Conservation (phyloP, 2,888 invertebrate genomes). For the Meiosimyza platycephala region DNA sequence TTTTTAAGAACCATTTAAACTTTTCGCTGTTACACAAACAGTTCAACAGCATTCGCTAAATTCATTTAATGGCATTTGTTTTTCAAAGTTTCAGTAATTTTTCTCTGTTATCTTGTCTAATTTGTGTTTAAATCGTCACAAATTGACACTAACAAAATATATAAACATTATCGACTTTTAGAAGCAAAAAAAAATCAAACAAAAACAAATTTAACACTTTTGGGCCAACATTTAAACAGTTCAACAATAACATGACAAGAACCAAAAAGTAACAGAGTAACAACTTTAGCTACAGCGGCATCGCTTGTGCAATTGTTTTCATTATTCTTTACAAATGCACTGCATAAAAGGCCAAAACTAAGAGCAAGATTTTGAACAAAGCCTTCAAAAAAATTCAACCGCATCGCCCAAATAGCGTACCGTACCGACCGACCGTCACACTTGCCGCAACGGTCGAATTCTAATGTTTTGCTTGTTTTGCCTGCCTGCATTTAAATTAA, state of each 20-base stretch:
- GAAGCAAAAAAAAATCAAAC: not conserved
- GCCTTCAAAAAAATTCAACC: conserved; percentile 4
- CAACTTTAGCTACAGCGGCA: not conserved
- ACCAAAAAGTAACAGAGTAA: too few relatives aligned
- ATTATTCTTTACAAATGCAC: not conserved
- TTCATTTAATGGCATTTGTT: not conserved
- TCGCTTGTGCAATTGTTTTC: conserved; percentile 7
- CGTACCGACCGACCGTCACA: not conserved
- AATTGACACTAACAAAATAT: conserved; percentile 20
- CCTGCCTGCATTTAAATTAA: not conserved
- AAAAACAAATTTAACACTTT: conserved; percentile 16
- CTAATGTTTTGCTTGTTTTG: not conserved
- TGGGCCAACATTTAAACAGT: not conserved
- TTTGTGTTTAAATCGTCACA: not conserved
- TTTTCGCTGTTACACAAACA: too few relatives aligned
- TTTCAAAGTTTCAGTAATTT: not conserved
- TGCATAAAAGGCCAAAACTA: not conserved
- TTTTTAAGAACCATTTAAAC: too few relatives aligned
- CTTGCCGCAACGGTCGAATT: conserved; percentile 16
- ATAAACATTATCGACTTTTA: conserved; percentile 15
- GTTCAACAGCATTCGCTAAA: too few relatives aligned
- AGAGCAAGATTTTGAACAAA: conserved; percentile 9
- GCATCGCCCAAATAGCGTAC: too few relatives aligned
- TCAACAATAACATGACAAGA: too few relatives aligned
- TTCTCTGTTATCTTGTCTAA: not conserved